Evolutionary conservation across 1,140 invertebrate genomes (phyloP), one percentile per base, ranked within the genome.

Genomic region (Lepidotrigona ventralis): DNA sequence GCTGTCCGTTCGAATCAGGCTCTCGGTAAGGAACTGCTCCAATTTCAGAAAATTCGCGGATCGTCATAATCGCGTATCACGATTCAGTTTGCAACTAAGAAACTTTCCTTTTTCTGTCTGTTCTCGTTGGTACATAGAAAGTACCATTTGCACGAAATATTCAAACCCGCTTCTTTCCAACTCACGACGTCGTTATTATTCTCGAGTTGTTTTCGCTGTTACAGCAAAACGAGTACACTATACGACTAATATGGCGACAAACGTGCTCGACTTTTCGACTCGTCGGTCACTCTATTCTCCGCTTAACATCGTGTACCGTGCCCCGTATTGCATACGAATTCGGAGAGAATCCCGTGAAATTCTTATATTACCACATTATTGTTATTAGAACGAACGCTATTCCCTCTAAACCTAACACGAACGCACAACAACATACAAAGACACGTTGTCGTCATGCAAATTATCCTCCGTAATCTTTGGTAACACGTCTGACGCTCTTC

Each of bases 381-480:
- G 2, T 8, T 8, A 60, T 14, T 60, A 33, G 53, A 73, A n/a
- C 53, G 71, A 21, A 9, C 14, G 5, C 23, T 46, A 15, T 51
- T 39, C 14, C 0, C 17, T 51, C 14, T 70, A 70, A 17, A 46
- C 23, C 21, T 70, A 70, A 17, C 21, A 39, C 29, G 74, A 58
- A 82, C 33, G 64, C 5, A 39, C 39, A 70, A 60, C 29, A 79
- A 70, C 56, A 56, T 46, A 60, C 4, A 63, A 71, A 83, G 46
- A 51, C n/a, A 23, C 53, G 15, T 46, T 74, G 17, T 15, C 29
- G 29, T 33, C 51, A 9, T 76, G 69, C 33, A 77, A 66, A 81
- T 3, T 51, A 11, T n/a, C 17, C 19, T 46, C 23, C 53, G 23
- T 71, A 58, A 21, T 79, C 66, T 79, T 68, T 79, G 77, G 64